Evolutionary conservation across 2,888 invertebrate species (phyloP).

Genomic region (Netelia fuscicornis): DNA sequence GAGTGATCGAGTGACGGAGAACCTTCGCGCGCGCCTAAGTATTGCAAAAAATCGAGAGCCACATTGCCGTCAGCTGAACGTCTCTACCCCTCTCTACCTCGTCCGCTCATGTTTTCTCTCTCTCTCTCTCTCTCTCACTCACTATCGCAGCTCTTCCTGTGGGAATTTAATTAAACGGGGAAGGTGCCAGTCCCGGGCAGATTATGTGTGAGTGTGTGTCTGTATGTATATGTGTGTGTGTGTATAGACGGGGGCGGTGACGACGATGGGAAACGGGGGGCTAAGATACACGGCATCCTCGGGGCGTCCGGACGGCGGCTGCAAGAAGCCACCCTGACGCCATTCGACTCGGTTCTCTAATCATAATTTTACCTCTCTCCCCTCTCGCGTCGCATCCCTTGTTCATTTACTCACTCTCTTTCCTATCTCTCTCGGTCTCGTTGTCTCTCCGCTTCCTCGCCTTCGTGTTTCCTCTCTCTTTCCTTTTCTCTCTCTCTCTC

Average conservation of each 20-base stretch:
- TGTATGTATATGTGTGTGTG: background rate
- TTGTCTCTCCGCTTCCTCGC: background rate
- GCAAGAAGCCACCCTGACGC: slow-evolving; percentile 77
- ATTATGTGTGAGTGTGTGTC: slow-evolving; percentile 4
- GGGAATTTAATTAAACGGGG: slow-evolving; percentile 83
- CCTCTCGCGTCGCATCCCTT: background rate
- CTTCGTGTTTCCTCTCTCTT: slow-evolving; percentile 11
- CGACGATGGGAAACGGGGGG: slow-evolving; percentile 32
- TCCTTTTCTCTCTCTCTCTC: background rate
- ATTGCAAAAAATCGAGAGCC: slow-evolving; percentile 67
- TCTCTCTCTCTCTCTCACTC: slow-evolving; percentile 17
- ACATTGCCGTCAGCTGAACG: slow-evolving; percentile 39
- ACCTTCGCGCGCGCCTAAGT: slow-evolving; percentile 71
- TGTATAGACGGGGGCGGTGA: slow-evolving; percentile 60
- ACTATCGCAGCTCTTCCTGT: slow-evolving; percentile 66
- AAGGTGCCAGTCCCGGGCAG: slow-evolving; percentile 53
- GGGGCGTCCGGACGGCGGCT: slow-evolving; percentile 71
- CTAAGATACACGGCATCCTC: slow-evolving; percentile 74
- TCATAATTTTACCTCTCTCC: slow-evolving; percentile 62
- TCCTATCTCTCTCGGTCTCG: slow-evolving; percentile 13
- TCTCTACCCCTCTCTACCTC: background rate
- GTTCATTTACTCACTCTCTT: background rate
- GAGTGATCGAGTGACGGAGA: slow-evolving; percentile 45
- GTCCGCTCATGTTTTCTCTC: background rate
- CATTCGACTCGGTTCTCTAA: slow-evolving; percentile 72